Conservation (phyloP, 2,113 vertebrate genomes). For the Sigmodon hispidus region DNA sequence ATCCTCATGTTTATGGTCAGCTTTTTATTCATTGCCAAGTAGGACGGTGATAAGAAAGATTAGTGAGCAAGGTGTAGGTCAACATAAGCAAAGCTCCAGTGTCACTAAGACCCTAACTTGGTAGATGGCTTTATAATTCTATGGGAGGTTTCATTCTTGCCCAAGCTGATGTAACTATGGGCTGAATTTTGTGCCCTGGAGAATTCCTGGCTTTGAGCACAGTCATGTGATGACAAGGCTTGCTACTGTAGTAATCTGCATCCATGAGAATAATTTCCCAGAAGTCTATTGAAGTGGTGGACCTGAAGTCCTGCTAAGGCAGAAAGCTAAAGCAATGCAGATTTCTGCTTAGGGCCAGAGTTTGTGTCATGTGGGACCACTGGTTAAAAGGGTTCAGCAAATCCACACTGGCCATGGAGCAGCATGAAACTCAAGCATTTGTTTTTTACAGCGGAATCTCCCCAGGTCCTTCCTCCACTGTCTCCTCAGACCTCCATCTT, state of each 20-base stretch:
- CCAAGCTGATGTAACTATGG: not conserved
- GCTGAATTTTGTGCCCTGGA: not conserved
- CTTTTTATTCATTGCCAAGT: not conserved
- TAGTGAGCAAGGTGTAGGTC: not conserved
- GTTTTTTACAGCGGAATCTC: not conserved
- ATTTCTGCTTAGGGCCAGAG: not conserved
- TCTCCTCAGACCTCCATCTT: not conserved
- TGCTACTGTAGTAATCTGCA: not conserved
- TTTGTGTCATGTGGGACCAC: constrained; percentile 47
- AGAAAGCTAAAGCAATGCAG: constrained; percentile 5
- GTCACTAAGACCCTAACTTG: not conserved
- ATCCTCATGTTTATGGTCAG: not conserved
- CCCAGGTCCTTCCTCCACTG: constrained; percentile 1
- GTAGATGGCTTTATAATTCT: not conserved
- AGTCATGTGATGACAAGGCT: not conserved
- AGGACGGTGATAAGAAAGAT: not conserved
- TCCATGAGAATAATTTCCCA: not conserved
- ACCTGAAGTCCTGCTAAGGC: not conserved
- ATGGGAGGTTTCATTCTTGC: not conserved
- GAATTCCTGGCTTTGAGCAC: not conserved
- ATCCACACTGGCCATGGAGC: not conserved
- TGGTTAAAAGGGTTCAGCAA: not conserved
- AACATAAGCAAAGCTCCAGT: not conserved
- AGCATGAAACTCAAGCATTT: not conserved
- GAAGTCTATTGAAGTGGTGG: not conserved